Evolutionary conservation across 2,888 invertebrate species (phyloP).

Genomic region (Archips crataeganus): DNA sequence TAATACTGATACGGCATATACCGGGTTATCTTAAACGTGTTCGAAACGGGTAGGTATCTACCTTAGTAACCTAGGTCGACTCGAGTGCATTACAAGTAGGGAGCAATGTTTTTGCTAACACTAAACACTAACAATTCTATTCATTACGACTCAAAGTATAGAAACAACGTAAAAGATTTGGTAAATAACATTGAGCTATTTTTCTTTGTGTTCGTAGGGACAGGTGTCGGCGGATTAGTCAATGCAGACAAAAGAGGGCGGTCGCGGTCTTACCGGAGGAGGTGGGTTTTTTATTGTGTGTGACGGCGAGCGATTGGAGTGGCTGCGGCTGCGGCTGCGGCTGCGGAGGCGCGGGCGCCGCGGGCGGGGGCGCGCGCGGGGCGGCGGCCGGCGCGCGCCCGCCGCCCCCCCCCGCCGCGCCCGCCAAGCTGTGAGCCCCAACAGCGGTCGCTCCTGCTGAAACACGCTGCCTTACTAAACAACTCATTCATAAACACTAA

Average conservation of each 20-base stretch:
- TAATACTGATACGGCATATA: conserved; percentile 49
- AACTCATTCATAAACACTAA: neutral
- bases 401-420: neutral
- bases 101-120: no score
- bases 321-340: conserved; percentile 39
- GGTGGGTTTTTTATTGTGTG: conserved; percentile 54
- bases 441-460: conserved; percentile 5
- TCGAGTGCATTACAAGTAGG: neutral
- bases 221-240: neutral
- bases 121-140: no score
- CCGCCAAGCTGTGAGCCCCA: neutral
- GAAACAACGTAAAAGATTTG: neutral
- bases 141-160: neutral
- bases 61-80: neutral
- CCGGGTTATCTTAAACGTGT: conserved; percentile 53
- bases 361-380: conserved; percentile 35
- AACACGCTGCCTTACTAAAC: neutral
- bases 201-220: neutral
- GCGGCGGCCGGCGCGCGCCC: neutral
- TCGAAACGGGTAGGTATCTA: no score
- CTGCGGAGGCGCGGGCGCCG: conserved; percentile 23
- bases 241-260: neutral
- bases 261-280: conserved; percentile 67
- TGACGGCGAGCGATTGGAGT: conserved; percentile 45
- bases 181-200: neutral